Evolutionary conservation across 2,888 invertebrate genomes (phyloP).

Genomic region (Oxystoma pomonae): DNA sequence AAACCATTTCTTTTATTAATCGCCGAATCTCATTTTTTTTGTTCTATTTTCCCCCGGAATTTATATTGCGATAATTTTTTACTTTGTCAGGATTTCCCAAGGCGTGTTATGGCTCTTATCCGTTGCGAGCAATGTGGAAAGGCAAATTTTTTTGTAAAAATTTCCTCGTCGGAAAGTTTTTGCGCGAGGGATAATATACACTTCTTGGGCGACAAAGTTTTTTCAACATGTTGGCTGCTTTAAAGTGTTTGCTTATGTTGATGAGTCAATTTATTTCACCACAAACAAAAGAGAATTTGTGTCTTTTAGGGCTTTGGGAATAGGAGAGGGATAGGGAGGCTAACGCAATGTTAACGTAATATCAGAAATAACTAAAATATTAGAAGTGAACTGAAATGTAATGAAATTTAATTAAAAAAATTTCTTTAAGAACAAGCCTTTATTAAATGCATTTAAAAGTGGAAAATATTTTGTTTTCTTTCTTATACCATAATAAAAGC

Average conservation of each 20-base stretch:
- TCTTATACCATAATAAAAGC: no score
- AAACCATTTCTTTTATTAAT: no score
- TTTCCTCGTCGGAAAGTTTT: neutral
- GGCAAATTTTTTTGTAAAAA: conserved; percentile 1
- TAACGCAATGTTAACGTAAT: no score
- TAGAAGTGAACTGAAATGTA: no score
- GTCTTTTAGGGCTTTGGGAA: no score
- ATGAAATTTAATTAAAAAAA: no score
- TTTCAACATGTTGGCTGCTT: neutral
- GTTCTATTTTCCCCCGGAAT: conserved; percentile 27
- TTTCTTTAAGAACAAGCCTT: no score
- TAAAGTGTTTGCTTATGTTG: neutral
- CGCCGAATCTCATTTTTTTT: conserved; percentile 11
- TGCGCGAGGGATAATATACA: neutral
- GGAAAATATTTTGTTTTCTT: no score
- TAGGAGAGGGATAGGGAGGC: no score
- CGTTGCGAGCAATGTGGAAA: conserved; percentile 11
- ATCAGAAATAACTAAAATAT: no score
- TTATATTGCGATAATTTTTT: conserved; percentile 30
- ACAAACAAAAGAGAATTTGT: no score
- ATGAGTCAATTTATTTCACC: neutral
- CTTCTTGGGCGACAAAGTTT: neutral
- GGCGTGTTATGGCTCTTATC: conserved; percentile 31
- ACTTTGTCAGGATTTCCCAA: conserved; percentile 25
- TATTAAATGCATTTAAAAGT: no score